A percentile compares a stretch with the other conserved stretches of the same genome.
Conservation (phyloP, 2,888 invertebrate genomes). For the Hyposoter didymator region DNA sequence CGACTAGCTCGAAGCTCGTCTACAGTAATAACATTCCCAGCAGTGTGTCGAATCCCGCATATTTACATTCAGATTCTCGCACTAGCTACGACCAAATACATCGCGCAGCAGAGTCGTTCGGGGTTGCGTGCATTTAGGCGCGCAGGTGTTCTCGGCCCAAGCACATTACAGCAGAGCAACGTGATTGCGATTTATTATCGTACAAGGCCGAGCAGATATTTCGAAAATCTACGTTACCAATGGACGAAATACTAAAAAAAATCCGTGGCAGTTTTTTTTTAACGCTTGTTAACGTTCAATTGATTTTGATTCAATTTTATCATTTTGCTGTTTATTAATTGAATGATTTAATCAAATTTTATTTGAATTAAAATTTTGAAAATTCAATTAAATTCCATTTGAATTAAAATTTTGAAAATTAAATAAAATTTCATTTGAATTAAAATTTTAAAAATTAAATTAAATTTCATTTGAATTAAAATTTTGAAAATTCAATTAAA, state of each 20-base stretch:
- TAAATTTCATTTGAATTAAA: no score
- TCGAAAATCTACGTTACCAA: neutral
- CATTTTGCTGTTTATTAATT: no score
- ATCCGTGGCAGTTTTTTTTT: no score
- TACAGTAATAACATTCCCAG: constrained; percentile 19
- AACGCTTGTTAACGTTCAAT: no score
- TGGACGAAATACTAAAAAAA: neutral
- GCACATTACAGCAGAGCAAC: constrained; percentile 6
- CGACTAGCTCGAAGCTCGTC: neutral
- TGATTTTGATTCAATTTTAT: no score
- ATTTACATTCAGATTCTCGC: constrained; percentile 12
- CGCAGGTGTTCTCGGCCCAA: constrained; percentile 57
- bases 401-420: no score
- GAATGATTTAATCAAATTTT: no score
- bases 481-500: no score
- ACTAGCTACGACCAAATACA: constrained; percentile 34
- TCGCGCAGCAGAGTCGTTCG: constrained; percentile 51
- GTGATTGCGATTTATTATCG: constrained; percentile 7
- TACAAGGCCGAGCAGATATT: neutral
- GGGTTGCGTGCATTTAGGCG: constrained; percentile 72
- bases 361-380: no score
- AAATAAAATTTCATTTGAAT: no score
- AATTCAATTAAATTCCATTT: no score
- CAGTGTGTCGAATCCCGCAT: constrained; percentile 5
- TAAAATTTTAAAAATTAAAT: no score